These are phyloP conservation scores for Acleris emargana DNA, from an alignment of 2,888 invertebrate genomes.

Conservation along the genomic window DNA sequence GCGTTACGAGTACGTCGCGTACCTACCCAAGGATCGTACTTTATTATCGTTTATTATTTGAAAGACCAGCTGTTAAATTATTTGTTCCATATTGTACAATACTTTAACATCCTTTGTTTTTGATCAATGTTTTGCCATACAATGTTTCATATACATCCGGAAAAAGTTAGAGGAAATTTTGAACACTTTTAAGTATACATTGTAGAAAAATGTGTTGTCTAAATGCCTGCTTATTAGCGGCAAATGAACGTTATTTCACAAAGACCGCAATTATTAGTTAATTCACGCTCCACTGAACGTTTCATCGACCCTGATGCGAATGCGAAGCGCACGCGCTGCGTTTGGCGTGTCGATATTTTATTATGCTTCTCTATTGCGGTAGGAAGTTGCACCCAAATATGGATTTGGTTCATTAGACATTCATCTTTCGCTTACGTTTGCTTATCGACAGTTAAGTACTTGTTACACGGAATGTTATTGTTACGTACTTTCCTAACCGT, in stretches of 20 bases:
- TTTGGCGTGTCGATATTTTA: conserved; percentile 57
- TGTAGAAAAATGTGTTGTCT: background rate
- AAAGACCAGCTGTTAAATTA: background rate
- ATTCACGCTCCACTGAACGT: conserved; percentile 54
- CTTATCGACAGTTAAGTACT: background rate
- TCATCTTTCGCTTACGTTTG: background rate
- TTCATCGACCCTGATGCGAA: conserved; percentile 57
- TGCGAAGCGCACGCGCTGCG: conserved; percentile 53
- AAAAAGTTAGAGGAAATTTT: no score
- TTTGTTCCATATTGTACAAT: background rate
- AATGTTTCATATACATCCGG: no score
- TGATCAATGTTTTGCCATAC: no score
- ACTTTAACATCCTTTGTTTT: no score
- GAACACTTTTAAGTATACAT: background rate
- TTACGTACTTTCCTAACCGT: no score
- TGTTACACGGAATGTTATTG: background rate
- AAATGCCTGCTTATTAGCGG: conserved; percentile 10
- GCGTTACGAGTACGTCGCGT: background rate
- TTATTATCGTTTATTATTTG: conserved; percentile 3
- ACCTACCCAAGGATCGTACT: background rate
- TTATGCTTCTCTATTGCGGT: conserved; percentile 39
- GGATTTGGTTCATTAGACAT: conserved; percentile 16
- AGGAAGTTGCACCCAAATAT: conserved; percentile 34
- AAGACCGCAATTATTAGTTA: conserved; percentile 32
- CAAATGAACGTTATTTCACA: conserved; percentile 20